A percentile compares a stretch with the other conserved stretches of the same genome.
phyloP scores from a whole-genome alignment of 2,797 vertebrate genomes.

The Catamblyrhynchus diadema region DNA sequence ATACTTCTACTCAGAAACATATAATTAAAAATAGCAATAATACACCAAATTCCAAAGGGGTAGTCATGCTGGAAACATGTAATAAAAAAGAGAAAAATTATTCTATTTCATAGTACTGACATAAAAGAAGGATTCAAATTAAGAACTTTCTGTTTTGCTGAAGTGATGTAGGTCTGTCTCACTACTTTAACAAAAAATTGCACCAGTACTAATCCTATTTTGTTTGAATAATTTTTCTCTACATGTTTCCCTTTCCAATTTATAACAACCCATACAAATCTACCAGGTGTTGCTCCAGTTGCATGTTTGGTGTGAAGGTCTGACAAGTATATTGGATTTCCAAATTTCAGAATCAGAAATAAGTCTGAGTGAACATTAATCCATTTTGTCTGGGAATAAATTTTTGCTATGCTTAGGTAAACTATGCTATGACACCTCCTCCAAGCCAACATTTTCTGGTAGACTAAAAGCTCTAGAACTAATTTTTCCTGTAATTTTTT shows the following conservation, averaged over 20 bases:
- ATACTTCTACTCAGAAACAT: background rate
- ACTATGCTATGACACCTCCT: background rate
- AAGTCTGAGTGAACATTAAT: background rate
- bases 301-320: background rate
- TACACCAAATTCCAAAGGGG: background rate
- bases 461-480: background rate
- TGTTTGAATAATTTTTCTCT: background rate
- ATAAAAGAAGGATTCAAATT: background rate
- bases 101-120: background rate
- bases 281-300: background rate
- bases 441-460: background rate
- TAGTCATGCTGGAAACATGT: background rate
- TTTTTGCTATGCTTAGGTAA: background rate
- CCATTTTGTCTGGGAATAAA: background rate
- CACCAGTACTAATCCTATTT: background rate
- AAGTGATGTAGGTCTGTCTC: background rate
- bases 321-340: background rate
- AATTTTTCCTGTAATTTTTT: background rate
- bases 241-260: background rate
- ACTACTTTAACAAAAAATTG: background rate
- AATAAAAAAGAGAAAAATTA: background rate
- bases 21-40: background rate
- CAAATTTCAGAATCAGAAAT: background rate
- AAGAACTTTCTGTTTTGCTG: background rate
- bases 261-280: background rate